Conservation (phyloP, 2,113 vertebrate species). For the Axis porcinus region DNA sequence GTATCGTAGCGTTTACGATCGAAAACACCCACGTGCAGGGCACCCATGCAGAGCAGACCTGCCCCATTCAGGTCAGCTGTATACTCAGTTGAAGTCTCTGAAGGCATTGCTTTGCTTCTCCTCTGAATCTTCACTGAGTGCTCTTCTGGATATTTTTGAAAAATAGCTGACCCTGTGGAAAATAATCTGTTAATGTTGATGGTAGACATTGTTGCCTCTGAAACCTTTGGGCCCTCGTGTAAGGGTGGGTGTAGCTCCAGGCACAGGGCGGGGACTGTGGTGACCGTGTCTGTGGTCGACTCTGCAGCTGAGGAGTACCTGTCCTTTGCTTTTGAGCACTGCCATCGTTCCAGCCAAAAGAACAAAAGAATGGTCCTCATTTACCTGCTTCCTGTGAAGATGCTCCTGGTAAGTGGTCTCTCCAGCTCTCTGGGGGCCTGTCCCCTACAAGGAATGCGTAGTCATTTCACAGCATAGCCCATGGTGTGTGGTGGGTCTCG, state of each 20-base stretch:
- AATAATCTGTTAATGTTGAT: fast-evolving
- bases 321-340: constrained; percentile 94
- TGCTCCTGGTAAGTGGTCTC: constrained; percentile 89
- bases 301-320: constrained; percentile 92
- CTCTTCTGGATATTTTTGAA: not conserved
- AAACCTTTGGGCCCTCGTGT: not conserved
- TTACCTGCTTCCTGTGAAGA: constrained; percentile 97
- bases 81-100: fast-evolving
- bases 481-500: fast-evolving
- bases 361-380: constrained; percentile 98
- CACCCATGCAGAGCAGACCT: not conserved
- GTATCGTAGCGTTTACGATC: fast-evolving
- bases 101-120: not conserved
- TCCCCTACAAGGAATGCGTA: not conserved
- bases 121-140: not conserved
- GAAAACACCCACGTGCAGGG: not conserved
- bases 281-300: not conserved
- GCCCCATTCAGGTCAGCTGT: not conserved
- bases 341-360: constrained; percentile 94
- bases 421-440: fast-evolving
- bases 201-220: not conserved
- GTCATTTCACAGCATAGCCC: not conserved
- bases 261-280: not conserved
- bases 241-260: not conserved
- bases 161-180: too few relatives aligned